These are phyloP conservation scores for Nylanderia fulva DNA, from an alignment of 1,140 invertebrate species.

Conservation along the genomic window DNA sequence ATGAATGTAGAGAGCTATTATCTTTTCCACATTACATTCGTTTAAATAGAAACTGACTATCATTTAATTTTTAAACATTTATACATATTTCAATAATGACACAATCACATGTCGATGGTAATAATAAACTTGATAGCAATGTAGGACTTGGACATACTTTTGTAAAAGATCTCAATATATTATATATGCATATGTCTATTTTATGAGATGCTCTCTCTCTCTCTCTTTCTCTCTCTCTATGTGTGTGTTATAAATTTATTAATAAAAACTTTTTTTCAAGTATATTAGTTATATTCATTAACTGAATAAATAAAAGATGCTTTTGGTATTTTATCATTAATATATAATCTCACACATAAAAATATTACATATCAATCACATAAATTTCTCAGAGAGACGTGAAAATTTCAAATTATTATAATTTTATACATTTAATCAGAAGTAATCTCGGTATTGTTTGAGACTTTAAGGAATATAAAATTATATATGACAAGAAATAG, in stretches of 20 bases:
- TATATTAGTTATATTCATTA: neutral
- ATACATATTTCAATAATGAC: neutral
- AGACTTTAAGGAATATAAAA: neutral
- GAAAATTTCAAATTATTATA: neutral
- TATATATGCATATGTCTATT: neutral
- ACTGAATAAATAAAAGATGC: neutral
- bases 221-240: too few relatives aligned
- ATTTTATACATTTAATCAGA: neutral
- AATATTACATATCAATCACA: neutral
- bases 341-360: neutral
- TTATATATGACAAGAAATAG: neutral
- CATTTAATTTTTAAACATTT: neutral
- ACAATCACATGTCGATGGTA: neutral
- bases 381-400: neutral
- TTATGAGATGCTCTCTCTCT: too few relatives aligned
- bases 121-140: slow-evolving; percentile 6
- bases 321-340: neutral
- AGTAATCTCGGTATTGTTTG: neutral
- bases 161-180: neutral
- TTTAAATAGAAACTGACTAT: neutral
- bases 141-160: too few relatives aligned
- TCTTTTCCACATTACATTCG: neutral
- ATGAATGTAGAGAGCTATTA: neutral
- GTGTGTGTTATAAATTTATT: neutral
- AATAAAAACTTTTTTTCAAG: neutral